phyloP scores from a whole-genome alignment of 2,888 invertebrate genomes.

The Coremacera marginata region DNA sequence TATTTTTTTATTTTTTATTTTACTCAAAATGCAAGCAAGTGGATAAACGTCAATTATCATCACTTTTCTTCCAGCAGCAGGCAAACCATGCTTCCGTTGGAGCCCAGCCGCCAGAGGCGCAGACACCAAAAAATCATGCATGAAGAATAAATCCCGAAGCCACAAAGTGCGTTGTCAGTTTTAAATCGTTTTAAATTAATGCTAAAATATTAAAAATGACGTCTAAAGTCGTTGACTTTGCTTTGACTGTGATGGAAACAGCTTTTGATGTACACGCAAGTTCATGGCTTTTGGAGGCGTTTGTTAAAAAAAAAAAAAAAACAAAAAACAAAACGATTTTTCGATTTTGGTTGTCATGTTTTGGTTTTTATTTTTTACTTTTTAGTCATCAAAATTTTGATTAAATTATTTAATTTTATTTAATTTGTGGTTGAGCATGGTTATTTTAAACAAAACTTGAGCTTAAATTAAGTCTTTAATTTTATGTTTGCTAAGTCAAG shows the following conservation, averaged over 20 bases:
- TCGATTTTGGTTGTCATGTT: background rate
- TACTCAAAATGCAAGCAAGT: constrained; percentile 20
- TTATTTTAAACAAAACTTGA: too few species aligned
- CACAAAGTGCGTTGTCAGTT: constrained; percentile 26
- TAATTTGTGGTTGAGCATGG: background rate
- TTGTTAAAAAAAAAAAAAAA: background rate
- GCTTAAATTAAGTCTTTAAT: too few species aligned
- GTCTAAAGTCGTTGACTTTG: constrained; percentile 30
- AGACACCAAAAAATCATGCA: constrained; percentile 9
- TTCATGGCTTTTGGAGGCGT: background rate
- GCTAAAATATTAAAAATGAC: constrained; percentile 28
- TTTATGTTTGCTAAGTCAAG: too few species aligned
- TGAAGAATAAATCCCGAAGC: constrained; percentile 27
- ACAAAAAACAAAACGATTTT: too few species aligned
- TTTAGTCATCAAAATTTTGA: constrained; percentile 9
- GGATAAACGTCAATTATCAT: constrained; percentile 43
- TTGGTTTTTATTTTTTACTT: background rate
- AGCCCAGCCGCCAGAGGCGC: background rate
- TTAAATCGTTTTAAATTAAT: constrained; percentile 41
- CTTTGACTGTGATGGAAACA: background rate
- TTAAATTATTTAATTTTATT: constrained; percentile 10
- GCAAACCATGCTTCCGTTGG: constrained; percentile 15
- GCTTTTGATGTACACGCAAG: background rate
- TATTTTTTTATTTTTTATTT: background rate
- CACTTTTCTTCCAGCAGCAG: background rate